Evolutionary conservation across 2,113 vertebrate species (phyloP).

Genomic region (Larimichthys polyactis): DNA sequence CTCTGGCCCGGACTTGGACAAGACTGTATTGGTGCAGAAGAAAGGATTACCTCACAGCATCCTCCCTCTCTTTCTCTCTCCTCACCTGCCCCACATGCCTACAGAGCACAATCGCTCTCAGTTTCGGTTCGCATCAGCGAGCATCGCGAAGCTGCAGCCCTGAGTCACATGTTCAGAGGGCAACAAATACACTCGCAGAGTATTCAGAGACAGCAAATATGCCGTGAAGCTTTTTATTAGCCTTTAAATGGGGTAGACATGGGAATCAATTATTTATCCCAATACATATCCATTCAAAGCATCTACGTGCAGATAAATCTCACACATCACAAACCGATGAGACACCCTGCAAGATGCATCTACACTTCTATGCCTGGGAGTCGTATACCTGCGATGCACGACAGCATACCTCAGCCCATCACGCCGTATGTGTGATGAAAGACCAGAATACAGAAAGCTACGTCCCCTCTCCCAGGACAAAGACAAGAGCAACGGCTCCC

Average conservation of each 20-base stretch:
- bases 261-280: background rate
- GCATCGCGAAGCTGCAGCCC: conserved; percentile 26
- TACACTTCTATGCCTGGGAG: background rate
- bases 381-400: background rate
- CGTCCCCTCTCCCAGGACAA: conserved; percentile 7
- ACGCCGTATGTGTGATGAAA: background rate
- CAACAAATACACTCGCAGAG: background rate
- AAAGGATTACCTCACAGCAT: conserved; percentile 49
- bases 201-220: background rate
- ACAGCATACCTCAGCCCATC: background rate
- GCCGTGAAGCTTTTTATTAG: background rate
- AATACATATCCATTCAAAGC: background rate
- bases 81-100: conserved; percentile 42
- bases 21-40: conserved; percentile 46
- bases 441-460: conserved; percentile 8
- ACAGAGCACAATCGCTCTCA: conserved; percentile 35
- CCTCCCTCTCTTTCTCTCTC: background rate
- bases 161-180: conserved; percentile 36
- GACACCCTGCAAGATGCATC: background rate
- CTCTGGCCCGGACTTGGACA: conserved; percentile 30
- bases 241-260: background rate
- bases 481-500: conserved; percentile 23
- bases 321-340: background rate
- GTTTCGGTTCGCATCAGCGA: conserved; percentile 15
- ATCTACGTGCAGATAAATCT: background rate